These are phyloP conservation scores for Brachionus asplanchnoidis DNA, from an alignment of 1,140 invertebrate genomes.

Conservation along the genomic window DNA sequence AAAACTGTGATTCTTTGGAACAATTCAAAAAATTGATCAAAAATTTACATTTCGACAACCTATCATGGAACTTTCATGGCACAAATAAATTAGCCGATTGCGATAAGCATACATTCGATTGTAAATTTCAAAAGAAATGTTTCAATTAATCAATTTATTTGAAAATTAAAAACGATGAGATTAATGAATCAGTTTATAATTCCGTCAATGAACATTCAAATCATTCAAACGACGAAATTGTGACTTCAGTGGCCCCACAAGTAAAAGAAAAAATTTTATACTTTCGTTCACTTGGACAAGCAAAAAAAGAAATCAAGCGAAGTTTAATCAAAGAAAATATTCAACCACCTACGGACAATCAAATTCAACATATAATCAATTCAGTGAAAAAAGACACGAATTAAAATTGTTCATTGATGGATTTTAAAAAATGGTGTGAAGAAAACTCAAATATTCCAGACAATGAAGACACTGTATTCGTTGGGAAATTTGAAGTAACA, in stretches of 20 bases:
- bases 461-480: background rate
- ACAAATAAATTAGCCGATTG: slow-evolving; percentile 11
- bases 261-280: slow-evolving; percentile 18
- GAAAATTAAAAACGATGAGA: background rate
- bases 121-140: background rate
- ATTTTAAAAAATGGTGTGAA: slow-evolving; percentile 10
- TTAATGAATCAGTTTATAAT: background rate
- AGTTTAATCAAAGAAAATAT: too few species aligned
- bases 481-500: background rate
- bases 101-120: slow-evolving; percentile 16
- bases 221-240: slow-evolving; percentile 5
- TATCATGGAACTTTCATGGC: slow-evolving; percentile 4
- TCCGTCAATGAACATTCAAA: slow-evolving; percentile 11
- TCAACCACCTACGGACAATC: too few species aligned
- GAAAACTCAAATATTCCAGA: background rate
- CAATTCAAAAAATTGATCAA: slow-evolving; percentile 11
- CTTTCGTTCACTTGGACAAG: background rate
- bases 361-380: too few species aligned
- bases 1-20: background rate
- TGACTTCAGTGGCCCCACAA: background rate
- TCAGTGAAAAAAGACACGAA: background rate
- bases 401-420: background rate
- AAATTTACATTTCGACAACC: slow-evolving; percentile 12
- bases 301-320: too few species aligned
- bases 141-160: slow-evolving; percentile 20